phyloP scores from a whole-genome alignment of 2,113 vertebrate genomes.

The Apodemus speciosus region DNA sequence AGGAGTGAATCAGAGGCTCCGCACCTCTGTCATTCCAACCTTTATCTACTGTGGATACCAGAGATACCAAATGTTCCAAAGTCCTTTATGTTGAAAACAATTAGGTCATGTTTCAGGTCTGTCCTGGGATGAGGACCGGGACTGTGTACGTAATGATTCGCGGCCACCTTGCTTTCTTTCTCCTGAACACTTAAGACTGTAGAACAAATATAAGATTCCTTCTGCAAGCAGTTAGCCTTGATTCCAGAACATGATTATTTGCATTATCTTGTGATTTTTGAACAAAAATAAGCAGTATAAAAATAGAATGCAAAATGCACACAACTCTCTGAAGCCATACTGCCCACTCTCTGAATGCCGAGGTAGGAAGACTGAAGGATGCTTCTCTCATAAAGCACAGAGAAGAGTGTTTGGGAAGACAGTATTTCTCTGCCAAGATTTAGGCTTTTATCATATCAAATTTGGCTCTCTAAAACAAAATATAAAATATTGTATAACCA shows the following conservation, averaged over 20 bases:
- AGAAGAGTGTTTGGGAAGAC: conserved; percentile 18
- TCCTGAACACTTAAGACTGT: not conserved
- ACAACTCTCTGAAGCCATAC: not conserved
- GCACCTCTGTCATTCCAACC: not conserved
- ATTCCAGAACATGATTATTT: conserved; percentile 32
- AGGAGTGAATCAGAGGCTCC: not conserved
- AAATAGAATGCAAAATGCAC: conserved; percentile 20
- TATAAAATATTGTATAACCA: not conserved
- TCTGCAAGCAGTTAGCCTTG: conserved; percentile 21
- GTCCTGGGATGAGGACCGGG: conserved; percentile 36
- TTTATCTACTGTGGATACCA: not conserved
- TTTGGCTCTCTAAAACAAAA: conserved; percentile 39
- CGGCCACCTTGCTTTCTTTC: not conserved
- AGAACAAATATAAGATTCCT: conserved; percentile 25
- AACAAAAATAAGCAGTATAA: not conserved
- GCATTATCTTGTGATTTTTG: conserved; percentile 37
- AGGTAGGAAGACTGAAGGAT: not conserved
- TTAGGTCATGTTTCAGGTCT: conserved; percentile 5
- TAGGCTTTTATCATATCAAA: conserved; percentile 33
- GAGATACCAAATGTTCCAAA: not conserved
- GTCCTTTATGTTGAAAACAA: conserved; percentile 6
- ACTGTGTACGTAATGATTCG: not conserved
- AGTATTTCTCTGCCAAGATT: conserved; percentile 51
- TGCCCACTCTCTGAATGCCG: not conserved
- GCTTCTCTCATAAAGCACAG: not conserved